phyloP scores from a whole-genome alignment of 2,888 invertebrate species.

The Calliphora vomitoria region DNA sequence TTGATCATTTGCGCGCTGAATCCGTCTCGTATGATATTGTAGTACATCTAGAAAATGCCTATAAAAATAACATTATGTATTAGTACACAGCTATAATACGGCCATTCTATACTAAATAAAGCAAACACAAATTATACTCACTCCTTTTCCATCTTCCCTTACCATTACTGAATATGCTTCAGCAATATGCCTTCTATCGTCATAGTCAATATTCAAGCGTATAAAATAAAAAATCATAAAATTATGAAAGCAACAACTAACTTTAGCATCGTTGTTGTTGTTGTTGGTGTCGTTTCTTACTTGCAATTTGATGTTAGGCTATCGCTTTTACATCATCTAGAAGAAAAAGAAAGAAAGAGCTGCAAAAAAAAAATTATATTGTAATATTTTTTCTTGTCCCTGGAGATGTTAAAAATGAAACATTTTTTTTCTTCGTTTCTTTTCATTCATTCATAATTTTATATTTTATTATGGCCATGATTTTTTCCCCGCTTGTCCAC shows the following conservation, averaged over 20 bases:
- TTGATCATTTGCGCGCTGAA: slow-evolving; percentile 75
- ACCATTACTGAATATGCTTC: neutral
- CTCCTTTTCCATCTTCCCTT: slow-evolving; percentile 8
- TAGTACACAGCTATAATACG: slow-evolving; percentile 47
- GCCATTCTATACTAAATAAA: slow-evolving; percentile 25
- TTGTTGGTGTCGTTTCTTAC: slow-evolving; percentile 3
- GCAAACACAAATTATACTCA: neutral
- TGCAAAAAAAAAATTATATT: slow-evolving; percentile 22
- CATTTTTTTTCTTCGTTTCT: slow-evolving; percentile 7
- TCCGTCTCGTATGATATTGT: neutral
- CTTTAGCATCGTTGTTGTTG: neutral
- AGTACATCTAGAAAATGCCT: slow-evolving; percentile 71
- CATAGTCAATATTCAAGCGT: slow-evolving; percentile 22
- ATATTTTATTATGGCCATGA: slow-evolving; percentile 67
- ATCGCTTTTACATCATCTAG: slow-evolving; percentile 65
- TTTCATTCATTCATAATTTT: slow-evolving; percentile 48
- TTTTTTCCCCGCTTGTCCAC: slow-evolving; percentile 41
- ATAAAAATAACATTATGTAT: slow-evolving; percentile 80
- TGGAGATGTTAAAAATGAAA: slow-evolving; percentile 70
- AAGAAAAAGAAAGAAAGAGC: slow-evolving; percentile 42
- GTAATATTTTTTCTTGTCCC: slow-evolving; percentile 72
- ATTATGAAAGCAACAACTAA: slow-evolving; percentile 60
- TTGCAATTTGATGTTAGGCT: slow-evolving; percentile 67
- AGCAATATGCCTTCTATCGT: slow-evolving; percentile 53
- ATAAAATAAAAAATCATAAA: slow-evolving; percentile 49